Percentiles rank a stretch among this genome's conserved stretches.
These are phyloP conservation scores for Phania funesta DNA, from an alignment of 2,888 invertebrate species.

Conservation along the genomic window DNA sequence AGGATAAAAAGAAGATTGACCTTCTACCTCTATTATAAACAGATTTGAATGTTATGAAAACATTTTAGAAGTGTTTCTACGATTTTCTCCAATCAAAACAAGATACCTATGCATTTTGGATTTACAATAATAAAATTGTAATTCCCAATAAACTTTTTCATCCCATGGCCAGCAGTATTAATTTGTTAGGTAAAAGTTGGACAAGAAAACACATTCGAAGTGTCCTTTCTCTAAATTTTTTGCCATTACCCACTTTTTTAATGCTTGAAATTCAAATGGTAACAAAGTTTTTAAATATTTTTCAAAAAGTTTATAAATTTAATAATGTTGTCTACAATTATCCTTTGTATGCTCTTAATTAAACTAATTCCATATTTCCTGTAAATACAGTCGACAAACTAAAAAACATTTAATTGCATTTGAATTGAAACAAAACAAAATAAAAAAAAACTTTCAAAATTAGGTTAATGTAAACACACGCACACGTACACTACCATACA, in stretches of 20 bases:
- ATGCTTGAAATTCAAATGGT: background rate
- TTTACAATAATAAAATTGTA: no score
- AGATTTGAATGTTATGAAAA: no score
- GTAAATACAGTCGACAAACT: background rate
- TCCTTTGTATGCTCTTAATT: conserved; percentile 34
- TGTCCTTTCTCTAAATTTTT: background rate
- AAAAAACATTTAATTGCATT: conserved; percentile 15
- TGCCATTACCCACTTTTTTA: background rate
- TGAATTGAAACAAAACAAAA: background rate
- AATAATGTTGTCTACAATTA: conserved; percentile 12
- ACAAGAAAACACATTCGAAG: no score
- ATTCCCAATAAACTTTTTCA: no score
- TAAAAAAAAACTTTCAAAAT: conserved; percentile 8
- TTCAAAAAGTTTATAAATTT: background rate
- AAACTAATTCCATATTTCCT: conserved; percentile 24
- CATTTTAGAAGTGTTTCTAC: no score
- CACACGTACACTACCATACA: background rate
- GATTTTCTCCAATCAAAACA: no score
- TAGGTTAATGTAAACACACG: conserved; percentile 9
- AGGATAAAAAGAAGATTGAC: no score
- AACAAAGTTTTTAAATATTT: conserved; percentile 7
- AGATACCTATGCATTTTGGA: no score
- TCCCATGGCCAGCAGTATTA: no score
- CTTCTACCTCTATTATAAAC: no score
- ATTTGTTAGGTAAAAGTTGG: no score